phyloP scores from a whole-genome alignment of 2,797 vertebrate species.

The Scyliorhinus canicula region DNA sequence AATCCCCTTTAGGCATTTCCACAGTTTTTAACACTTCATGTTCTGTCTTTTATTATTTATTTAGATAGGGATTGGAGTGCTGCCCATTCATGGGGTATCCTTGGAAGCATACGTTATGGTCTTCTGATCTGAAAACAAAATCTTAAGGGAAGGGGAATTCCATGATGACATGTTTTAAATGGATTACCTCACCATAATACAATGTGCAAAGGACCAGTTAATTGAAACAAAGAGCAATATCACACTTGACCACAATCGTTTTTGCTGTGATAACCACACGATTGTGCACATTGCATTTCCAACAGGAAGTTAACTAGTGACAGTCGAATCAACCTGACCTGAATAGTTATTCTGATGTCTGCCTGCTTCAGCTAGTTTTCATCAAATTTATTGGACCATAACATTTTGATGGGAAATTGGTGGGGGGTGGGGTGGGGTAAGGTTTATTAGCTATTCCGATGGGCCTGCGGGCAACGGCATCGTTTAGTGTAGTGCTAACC shows the following conservation, averaged over 20 bases:
- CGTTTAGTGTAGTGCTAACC: neutral
- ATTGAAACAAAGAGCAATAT: neutral
- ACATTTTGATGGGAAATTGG: neutral
- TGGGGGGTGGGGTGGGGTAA: no score
- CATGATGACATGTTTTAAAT: neutral
- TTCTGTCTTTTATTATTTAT: neutral
- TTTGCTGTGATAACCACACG: neutral
- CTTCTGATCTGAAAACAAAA: neutral
- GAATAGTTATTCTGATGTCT: neutral
- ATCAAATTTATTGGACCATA: neutral
- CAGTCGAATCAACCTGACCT: neutral
- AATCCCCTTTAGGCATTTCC: neutral
- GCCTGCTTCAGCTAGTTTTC: neutral
- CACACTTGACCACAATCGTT: neutral
- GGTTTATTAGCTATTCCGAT: neutral
- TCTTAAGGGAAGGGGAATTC: neutral
- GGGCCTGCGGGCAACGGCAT: neutral
- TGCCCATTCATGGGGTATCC: neutral
- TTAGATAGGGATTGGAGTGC: neutral
- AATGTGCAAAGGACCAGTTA: neutral
- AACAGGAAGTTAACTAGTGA: neutral
- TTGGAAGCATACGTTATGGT: neutral
- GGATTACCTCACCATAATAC: neutral
- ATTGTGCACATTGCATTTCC: neutral
- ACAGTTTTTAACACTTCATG: neutral